These are phyloP conservation scores for Mesaphorura yosii DNA, from an alignment of 1,140 invertebrate genomes.

Conservation along the genomic window DNA sequence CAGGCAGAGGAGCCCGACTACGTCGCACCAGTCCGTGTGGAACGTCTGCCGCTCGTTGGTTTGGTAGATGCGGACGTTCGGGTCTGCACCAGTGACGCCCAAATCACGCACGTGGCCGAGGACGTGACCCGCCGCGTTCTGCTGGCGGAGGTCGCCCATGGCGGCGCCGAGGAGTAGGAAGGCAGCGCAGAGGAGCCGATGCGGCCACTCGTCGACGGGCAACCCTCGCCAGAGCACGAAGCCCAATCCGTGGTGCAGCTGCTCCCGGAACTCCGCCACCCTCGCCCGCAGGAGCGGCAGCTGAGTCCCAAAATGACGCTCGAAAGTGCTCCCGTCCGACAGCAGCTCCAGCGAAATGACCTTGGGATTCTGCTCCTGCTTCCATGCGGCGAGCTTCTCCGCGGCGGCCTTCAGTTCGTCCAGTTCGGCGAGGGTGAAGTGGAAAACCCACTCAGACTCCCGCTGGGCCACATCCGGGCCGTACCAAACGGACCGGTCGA, in stretches of 20 bases:
- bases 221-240: constrained; percentile 5
- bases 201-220: neutral
- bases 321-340: neutral
- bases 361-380: too few species aligned
- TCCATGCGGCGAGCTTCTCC: neutral
- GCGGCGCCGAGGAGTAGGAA: constrained; percentile 2
- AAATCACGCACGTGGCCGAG: constrained; percentile 6
- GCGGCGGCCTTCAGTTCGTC: neutral
- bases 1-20: constrained; percentile 4
- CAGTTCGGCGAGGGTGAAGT: neutral
- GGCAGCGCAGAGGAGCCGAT: neutral
- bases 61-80: constrained; percentile 8
- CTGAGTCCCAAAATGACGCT: neutral
- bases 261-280: neutral
- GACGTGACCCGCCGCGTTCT: constrained; percentile 8
- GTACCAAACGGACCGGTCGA: neutral
- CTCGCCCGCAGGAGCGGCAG: neutral
- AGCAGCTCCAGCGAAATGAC: too few species aligned
- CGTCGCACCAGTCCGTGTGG: constrained; percentile 6
- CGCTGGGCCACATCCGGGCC: neutral
- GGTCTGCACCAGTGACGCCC: neutral
- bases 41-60: constrained; percentile 6
- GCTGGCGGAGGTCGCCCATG: constrained; percentile 2
- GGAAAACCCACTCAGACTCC: neutral
- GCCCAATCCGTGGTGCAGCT: constrained; percentile 1